Percentiles rank a stretch among this genome's conserved stretches.
Evolutionary conservation across 2,797 vertebrate genomes (phyloP).

Genomic region (Clarias fuscus): DNA sequence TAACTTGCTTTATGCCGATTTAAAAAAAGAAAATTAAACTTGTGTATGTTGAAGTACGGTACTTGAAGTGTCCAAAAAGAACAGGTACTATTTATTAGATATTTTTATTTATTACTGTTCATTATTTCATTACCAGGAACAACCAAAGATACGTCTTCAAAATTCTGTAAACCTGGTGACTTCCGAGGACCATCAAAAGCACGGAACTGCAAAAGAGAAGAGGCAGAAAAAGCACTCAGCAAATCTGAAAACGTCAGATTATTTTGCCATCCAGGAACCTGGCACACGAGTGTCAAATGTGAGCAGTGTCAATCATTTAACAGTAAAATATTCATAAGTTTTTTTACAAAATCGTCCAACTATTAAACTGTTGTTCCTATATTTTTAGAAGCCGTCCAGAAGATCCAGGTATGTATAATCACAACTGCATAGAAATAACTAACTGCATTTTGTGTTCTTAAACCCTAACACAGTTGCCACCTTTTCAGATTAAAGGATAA

Average conservation of each 20-base stretch:
- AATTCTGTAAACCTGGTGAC: background rate
- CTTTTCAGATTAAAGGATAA: background rate
- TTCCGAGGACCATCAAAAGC: background rate
- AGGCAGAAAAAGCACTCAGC: background rate
- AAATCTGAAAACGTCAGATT: background rate
- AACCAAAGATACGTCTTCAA: background rate
- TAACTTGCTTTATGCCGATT: no score
- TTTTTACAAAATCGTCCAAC: background rate
- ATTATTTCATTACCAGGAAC: no score
- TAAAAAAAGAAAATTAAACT: no score
- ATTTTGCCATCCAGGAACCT: background rate
- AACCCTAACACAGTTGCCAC: background rate
- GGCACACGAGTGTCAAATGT: background rate
- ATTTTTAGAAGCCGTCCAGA: constrained; percentile 7
- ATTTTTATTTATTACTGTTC: no score
- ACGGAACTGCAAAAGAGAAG: background rate
- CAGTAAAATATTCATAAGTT: background rate
- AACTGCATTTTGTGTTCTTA: background rate
- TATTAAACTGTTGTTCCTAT: background rate
- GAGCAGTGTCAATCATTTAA: background rate
- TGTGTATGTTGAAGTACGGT: no score
- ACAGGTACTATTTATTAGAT: no score
- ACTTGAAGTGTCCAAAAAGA: no score
- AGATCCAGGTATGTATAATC: background rate
- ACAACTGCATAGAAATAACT: background rate